These are phyloP conservation scores for Sisor rabdophorus DNA, from an alignment of 2,113 vertebrate species.

Conservation along the genomic window DNA sequence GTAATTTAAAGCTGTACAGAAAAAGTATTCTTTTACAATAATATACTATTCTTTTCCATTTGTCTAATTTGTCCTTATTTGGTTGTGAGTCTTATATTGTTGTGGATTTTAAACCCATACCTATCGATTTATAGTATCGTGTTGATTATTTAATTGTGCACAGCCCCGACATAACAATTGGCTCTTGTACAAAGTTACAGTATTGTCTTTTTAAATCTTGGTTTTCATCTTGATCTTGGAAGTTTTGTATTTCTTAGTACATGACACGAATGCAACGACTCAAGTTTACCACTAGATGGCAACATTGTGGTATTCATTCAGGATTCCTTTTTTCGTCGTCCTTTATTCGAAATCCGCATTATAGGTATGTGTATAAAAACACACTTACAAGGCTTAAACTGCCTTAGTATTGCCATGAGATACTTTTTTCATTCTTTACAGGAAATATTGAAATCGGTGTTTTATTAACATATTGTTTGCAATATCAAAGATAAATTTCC, in stretches of 20 bases:
- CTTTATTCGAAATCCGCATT: background rate
- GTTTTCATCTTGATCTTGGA: background rate
- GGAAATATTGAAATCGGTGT: slow-evolving; percentile 14
- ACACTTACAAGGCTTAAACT: background rate
- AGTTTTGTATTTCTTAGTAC: background rate
- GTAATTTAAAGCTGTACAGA: background rate
- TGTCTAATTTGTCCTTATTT: background rate
- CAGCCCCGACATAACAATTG: background rate
- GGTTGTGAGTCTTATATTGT: background rate
- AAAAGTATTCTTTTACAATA: background rate
- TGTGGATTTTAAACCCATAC: background rate
- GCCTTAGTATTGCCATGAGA: background rate
- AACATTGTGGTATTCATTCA: slow-evolving; percentile 34
- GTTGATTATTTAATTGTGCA: background rate
- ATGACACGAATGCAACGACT: slow-evolving; percentile 23
- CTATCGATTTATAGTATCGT: background rate
- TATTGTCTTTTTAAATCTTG: background rate
- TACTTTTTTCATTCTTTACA: background rate
- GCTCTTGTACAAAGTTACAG: background rate
- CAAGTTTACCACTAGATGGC: slow-evolving; percentile 61
- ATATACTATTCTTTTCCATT: background rate
- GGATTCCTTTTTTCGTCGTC: background rate
- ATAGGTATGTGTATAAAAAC: background rate
- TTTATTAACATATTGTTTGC: slow-evolving; percentile 40
- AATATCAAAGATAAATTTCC: slow-evolving; percentile 26